Percentiles rank a stretch among this genome's conserved stretches.
phyloP scores from a whole-genome alignment of 92 coral and sea anemone species.

The Siderastrea siderea region DNA sequence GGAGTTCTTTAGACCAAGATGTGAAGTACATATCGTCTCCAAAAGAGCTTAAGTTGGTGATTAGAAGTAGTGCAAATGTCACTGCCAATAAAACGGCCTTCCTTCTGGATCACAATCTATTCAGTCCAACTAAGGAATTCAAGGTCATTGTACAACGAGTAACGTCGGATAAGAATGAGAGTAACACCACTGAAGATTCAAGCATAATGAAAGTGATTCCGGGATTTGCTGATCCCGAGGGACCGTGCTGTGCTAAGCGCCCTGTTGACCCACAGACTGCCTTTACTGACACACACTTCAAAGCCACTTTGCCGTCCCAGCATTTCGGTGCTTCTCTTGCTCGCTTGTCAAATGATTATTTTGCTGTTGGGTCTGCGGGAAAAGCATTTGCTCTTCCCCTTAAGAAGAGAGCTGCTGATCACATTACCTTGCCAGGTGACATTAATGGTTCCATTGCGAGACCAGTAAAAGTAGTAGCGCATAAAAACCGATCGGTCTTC shows the following conservation, averaged over 20 bases:
- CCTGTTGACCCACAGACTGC: constrained; percentile 40
- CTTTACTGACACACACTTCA: constrained; percentile 84
- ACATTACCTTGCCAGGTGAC: constrained; percentile 34
- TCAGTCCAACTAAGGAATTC: constrained; percentile 80
- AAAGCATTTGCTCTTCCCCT: constrained; percentile 70
- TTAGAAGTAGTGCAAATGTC: constrained; percentile 51
- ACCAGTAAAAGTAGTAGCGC: constrained; percentile 45
- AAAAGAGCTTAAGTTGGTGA: constrained; percentile 52
- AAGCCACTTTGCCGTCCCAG: constrained; percentile 67
- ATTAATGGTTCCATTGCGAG: neutral
- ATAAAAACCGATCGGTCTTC: constrained; percentile 46
- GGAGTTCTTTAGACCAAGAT: constrained; percentile 56
- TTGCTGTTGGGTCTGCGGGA: constrained; percentile 69
- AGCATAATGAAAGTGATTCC: constrained; percentile 72
- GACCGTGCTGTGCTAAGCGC: constrained; percentile 84
- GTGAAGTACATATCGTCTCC: constrained; percentile 74
- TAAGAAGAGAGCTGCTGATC: constrained; percentile 18
- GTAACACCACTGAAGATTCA: constrained; percentile 77
- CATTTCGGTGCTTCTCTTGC: constrained; percentile 84
- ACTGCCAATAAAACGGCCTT: constrained; percentile 31
- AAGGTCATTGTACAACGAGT: constrained; percentile 76
- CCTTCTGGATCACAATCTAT: constrained; percentile 59
- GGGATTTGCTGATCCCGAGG: constrained; percentile 80
- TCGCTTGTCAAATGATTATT: constrained; percentile 57
- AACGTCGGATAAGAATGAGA: constrained; percentile 77